A percentile compares a stretch with the other conserved stretches of the same genome.
phyloP scores from a whole-genome alignment of 2,113 vertebrate genomes.

The Erinaceus europaeus region DNA sequence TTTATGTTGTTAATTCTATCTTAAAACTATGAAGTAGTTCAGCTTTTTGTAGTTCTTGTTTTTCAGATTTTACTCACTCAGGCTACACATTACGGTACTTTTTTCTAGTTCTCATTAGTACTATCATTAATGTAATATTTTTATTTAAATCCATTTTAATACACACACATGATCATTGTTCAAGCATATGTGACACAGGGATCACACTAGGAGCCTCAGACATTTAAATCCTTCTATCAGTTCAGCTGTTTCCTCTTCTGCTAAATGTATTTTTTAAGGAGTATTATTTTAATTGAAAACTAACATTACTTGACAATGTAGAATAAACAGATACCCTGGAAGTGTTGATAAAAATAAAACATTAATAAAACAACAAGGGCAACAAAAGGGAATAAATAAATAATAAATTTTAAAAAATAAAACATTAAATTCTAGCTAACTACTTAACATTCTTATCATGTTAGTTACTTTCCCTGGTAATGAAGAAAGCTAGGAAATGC shows the following conservation, averaged over 20 bases:
- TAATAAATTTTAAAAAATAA: neutral
- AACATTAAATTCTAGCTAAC: neutral
- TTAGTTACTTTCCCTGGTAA: slow-evolving; percentile 10
- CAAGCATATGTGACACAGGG: too few species aligned
- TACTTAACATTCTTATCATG: neutral
- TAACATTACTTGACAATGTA: slow-evolving; percentile 7
- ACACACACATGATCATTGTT: too few species aligned
- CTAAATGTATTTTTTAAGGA: too few species aligned
- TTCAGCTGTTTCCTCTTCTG: too few species aligned
- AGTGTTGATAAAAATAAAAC: too few species aligned
- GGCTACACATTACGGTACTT: neutral
- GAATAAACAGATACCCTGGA: too few species aligned
- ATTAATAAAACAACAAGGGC: too few species aligned
- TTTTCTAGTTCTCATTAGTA: neutral
- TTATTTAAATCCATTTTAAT: neutral
- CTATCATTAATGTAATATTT: neutral
- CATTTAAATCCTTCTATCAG: too few species aligned
- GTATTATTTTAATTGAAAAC: neutral
- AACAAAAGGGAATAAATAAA: too few species aligned
- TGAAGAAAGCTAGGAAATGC: slow-evolving; percentile 29
- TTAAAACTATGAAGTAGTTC: neutral
- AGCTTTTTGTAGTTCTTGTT: slow-evolving; percentile 20
- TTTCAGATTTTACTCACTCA: slow-evolving; percentile 8
- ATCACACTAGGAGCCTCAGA: too few species aligned
- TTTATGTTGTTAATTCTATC: slow-evolving; percentile 10